Evolutionary conservation across 2,888 invertebrate genomes (phyloP), one percentile per base, ranked within the genome.

Genomic region (Unio pictorum): DNA sequence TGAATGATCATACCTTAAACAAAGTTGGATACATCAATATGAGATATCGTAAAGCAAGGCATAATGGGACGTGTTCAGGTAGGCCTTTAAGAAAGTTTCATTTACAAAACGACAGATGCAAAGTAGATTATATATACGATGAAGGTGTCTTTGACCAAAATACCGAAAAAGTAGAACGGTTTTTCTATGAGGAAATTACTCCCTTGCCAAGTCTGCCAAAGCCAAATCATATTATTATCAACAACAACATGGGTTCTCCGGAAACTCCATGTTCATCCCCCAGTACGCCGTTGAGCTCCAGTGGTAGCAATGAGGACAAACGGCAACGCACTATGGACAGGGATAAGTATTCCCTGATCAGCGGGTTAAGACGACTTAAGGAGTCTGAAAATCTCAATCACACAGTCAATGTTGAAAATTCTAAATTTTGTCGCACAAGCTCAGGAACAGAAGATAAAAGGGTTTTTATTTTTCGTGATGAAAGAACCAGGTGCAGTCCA

Each of bases 81-180:
- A 55, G n/a, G 62, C 68, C 20, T n/a, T 0, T 45, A 4, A 45
- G 54, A 15, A 61, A 58, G 20, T 23, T 64, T n/a, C 58, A 45
- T 23, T 23, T 64, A 6, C 63, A 64, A 26, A 56, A 54, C 20
- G 59, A 71, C 20, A 69, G 67, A 58, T 75, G 74, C 62, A 81
- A 82, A 59, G 81, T 87, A 15, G 87, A 87, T 73, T 88, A 87
- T 60, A 80, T 86, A n/a, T 88, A 89, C 64, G 89, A 89, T 69
- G 88, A 88, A 74, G 81, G 81, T 61, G 88, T 88, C 5, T 69
- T 87, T 18, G 88, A 89, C 65, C 82, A 84, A 7, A 84, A 84
- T 67, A 87, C 87, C 2, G 88, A 89, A 72, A 83, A 85, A 64
- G 78, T 88, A 6, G 86, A 88, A 64, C 67, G 86, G 8, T 87